Conservation (phyloP, 2,888 invertebrate genomes). For the Dynastes tityus region DNA sequence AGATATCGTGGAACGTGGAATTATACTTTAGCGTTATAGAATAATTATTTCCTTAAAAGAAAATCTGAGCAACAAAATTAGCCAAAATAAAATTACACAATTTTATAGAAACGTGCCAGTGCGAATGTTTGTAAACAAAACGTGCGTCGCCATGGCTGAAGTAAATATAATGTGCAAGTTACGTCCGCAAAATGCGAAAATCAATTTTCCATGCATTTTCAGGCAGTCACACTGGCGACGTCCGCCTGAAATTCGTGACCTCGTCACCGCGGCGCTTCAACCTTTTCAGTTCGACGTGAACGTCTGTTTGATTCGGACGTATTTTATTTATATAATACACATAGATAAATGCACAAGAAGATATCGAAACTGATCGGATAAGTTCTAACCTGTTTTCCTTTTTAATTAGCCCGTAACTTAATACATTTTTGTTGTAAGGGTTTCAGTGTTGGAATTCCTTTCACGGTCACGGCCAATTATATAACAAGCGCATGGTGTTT, state of each 20-base stretch:
- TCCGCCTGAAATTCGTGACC: slow-evolving; percentile 49
- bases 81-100: too few relatives aligned
- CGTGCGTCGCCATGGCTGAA: slow-evolving; percentile 9
- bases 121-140: slow-evolving; percentile 28
- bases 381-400: background rate
- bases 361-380: slow-evolving; percentile 2
- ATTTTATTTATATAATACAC: slow-evolving; percentile 34
- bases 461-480: slow-evolving; percentile 33
- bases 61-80: too few relatives aligned
- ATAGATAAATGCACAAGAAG: slow-evolving; percentile 32
- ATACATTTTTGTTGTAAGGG: background rate
- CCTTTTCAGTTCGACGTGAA: slow-evolving; percentile 52
- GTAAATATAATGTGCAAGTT: slow-evolving; percentile 33
- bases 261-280: slow-evolving; percentile 54
- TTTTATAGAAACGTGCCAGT: slow-evolving; percentile 1
- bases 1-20: too few relatives aligned
- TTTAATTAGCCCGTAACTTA: background rate
- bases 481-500: slow-evolving; percentile 32
- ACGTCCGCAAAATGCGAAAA: slow-evolving; percentile 9
- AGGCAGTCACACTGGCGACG: slow-evolving; percentile 49
- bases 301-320: slow-evolving; percentile 52
- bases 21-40: too few relatives aligned
- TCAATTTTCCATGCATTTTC: slow-evolving; percentile 40
- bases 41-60: too few relatives aligned
- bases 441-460: background rate